A percentile compares a stretch with the other conserved stretches of the same genome.
These are phyloP conservation scores for Melanerpes aurifrons DNA, from an alignment of 2,113 vertebrate genomes.

Conservation along the genomic window DNA sequence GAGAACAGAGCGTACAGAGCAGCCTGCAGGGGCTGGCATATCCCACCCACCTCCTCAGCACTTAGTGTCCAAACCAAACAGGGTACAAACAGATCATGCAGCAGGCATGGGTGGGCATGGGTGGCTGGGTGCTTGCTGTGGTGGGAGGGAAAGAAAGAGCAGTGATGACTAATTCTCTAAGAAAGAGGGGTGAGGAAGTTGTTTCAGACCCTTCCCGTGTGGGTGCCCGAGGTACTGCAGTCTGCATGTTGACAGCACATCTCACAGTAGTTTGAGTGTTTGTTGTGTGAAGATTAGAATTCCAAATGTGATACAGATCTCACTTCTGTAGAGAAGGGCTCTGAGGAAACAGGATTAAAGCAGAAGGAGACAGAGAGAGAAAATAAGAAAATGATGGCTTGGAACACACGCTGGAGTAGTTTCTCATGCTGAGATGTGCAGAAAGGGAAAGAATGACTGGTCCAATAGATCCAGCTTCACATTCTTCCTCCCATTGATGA, in stretches of 20 bases:
- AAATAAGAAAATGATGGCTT: not conserved
- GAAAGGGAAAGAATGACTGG: slow-evolving; percentile 38
- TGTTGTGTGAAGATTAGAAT: slow-evolving; percentile 38
- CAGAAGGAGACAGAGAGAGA: slow-evolving; percentile 6
- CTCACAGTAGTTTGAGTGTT: not conserved
- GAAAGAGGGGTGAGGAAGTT: not conserved
- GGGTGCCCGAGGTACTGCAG: not conserved
- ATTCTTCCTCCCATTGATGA: not conserved
- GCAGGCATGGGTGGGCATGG: not conserved
- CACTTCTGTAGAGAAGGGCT: not conserved
- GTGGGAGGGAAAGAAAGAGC: not conserved
- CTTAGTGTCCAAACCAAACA: not conserved
- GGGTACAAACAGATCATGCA: not conserved
- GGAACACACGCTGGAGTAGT: not conserved
- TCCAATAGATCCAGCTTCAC: not conserved
- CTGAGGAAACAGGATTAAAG: not conserved
- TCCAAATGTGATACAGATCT: not conserved
- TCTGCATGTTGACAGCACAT: not conserved
- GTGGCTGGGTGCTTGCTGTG: not conserved
- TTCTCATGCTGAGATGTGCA: not conserved
- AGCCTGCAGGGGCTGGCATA: slow-evolving; percentile 85
- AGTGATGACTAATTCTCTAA: not conserved
- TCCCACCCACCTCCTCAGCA: slow-evolving; percentile 49
- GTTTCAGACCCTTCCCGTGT: not conserved
- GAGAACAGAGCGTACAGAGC: slow-evolving; percentile 88